Evolutionary conservation across 2,888 invertebrate species (phyloP), one percentile per base, ranked within the genome.

Genomic region (Phytoseiulus persimilis): DNA sequence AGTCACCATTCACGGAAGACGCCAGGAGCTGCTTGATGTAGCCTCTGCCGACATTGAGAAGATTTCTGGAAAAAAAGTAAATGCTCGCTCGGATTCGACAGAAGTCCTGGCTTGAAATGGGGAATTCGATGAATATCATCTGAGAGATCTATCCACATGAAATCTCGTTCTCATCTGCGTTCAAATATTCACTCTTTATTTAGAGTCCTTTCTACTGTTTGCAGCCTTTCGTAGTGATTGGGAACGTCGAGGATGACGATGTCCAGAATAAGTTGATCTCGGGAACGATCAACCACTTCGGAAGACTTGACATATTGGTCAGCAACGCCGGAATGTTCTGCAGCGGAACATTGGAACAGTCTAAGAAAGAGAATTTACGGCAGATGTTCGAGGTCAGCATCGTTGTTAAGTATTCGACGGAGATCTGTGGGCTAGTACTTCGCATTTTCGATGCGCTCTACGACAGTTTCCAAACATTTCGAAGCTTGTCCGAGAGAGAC

Each of bases 171-270:
- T n/a, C n/a, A n/a, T n/a, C n/a, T n/a, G n/a, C n/a, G n/a, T n/a
- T n/a, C n/a, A n/a, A n/a, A n/a, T n/a, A n/a, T n/a, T n/a, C n/a
- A n/a, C n/a, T n/a, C n/a, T n/a, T n/a, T n/a, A n/a, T 39, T 39
- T 39, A 3, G 39, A 39, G 3, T 39, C 9, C 9, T 3, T 39
- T 39, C 5, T 9, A 39, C 9, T 39, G 39, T 39, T 39, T 9
- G 39, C 84, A 84, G 84, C 84, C 84, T 84, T 84, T 84, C 31
- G 33, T 32, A 3, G 84, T 84, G 32, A 18, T 84, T 31, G 84
- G 84, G 1, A 84, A 84, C 31, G 33, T 84, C 31, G 84, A 84
- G 84, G 31, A 84, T 31, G 84, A 84, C 0, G 33, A 33, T 31
- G 84, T 84, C 9, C 28, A 33, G 31, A 23, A 84, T 18, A 28